Conservation (phyloP, 2,797 vertebrate species). For the Scomberomorus guttatus region DNA sequence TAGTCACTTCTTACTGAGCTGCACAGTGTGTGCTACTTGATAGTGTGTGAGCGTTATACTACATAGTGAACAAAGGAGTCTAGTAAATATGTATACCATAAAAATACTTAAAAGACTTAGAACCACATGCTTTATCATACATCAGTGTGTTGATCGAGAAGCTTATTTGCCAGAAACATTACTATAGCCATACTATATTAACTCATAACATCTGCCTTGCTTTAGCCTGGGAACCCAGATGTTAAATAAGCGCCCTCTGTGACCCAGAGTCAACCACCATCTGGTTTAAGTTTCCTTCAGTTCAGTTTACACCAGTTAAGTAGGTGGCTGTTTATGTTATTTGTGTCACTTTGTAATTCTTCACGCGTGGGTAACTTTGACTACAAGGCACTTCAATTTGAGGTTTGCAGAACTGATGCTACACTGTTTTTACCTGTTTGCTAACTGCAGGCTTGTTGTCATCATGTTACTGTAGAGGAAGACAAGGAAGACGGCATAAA, state of each 20-base stretch:
- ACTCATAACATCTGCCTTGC: constrained; percentile 36
- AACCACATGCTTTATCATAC: neutral
- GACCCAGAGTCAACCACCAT: constrained; percentile 40
- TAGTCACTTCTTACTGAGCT: neutral
- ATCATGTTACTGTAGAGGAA: neutral
- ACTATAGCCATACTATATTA: neutral
- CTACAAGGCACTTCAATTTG: neutral
- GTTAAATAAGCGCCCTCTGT: constrained; percentile 10
- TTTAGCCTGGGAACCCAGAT: constrained; percentile 26
- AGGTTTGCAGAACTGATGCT: neutral
- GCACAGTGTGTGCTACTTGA: fast-evolving
- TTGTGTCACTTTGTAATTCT: neutral
- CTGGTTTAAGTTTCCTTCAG: constrained; percentile 46
- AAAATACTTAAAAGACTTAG: neutral
- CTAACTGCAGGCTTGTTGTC: neutral
- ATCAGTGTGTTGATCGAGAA: neutral
- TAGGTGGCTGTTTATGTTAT: constrained; percentile 23
- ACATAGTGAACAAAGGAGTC: neutral
- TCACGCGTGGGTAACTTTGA: neutral
- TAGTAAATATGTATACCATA: neutral
- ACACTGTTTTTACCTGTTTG: neutral
- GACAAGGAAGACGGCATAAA: neutral
- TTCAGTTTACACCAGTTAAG: constrained; percentile 16
- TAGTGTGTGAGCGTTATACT: too few relatives aligned
- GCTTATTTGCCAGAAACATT: constrained; percentile 7